Base-by-base conservation (phyloP, 2,888 invertebrate species). In the Cryptophagus acutangulus region DNA sequence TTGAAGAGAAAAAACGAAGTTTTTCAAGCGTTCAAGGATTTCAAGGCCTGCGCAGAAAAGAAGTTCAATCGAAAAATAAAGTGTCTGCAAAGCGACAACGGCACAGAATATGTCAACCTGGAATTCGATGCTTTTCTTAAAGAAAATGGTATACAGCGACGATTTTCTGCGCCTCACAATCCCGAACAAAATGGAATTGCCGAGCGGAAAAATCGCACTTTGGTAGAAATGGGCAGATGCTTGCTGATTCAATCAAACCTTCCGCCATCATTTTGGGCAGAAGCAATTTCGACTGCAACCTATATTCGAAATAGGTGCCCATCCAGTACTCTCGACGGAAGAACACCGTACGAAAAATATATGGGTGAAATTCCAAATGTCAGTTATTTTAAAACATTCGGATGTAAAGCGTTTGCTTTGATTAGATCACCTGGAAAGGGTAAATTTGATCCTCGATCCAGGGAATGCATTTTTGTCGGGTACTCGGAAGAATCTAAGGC, bases 391-490 rank as follows among this genome's bases (percentile, higher is more conserved):
- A n/a, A n/a, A n/a, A n/a, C n/a, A n/a, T n/a, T n/a, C n/a, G n/a
- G n/a, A n/a, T n/a, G n/a, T n/a, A n/a, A n/a, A n/a, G n/a, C n/a
- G n/a, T n/a, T n/a, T n/a, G n/a, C n/a, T n/a, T n/a, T n/a, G n/a
- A n/a, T n/a, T n/a, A n/a, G n/a, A n/a, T n/a, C n/a, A n/a, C n/a
- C n/a, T n/a, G n/a, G n/a, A n/a, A n/a, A n/a, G n/a, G 8, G 8
- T n/a, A 8, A 6, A 24, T 6, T 48, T 46, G 59, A 62, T 47
- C 34, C 53, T 2, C 63, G 65, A 37, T 46, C 61, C 33, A 40
- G 43, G 5, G 49, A 57, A 40, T 26, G 50, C 14, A 55, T 59
- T 9, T 59, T 65, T 33, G 51, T 64, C 24, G 67, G 64, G 6
- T 65, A 66, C 12, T 3, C 26, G n/a, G 5, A 26, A 26, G 26